Evolutionary conservation across 2,888 invertebrate genomes (phyloP).

Genomic region (Lissonota sp.): DNA sequence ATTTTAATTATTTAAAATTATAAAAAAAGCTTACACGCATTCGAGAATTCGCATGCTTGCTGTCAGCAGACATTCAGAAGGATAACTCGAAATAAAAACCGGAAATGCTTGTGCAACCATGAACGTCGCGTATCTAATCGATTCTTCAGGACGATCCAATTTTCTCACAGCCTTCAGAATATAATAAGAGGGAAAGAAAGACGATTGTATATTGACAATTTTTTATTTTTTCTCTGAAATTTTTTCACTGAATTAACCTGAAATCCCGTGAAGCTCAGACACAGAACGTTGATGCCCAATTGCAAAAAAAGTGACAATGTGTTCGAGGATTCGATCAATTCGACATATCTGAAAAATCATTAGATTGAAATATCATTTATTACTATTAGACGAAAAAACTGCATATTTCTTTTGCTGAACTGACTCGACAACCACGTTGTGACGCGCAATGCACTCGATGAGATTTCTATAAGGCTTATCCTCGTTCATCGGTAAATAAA

Average conservation of each 20-base stretch:
- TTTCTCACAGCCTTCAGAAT: constrained; percentile 62
- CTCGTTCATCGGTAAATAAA: constrained; percentile 52
- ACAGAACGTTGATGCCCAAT: constrained; percentile 71
- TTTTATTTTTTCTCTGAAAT: neutral
- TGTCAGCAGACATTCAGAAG: constrained; percentile 71
- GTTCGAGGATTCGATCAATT: constrained; percentile 68
- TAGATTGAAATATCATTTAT: neutral
- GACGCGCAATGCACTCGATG: constrained; percentile 67
- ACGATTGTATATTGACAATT: neutral
- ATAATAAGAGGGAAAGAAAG: neutral
- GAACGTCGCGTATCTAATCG: constrained; percentile 69
- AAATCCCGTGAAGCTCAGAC: constrained; percentile 73
- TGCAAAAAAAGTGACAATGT: constrained; percentile 71
- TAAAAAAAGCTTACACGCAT: constrained; percentile 66
- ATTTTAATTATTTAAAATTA: neutral
- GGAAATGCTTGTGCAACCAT: constrained; percentile 67
- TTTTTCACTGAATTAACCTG: constrained; percentile 70
- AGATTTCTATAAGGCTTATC: constrained; percentile 65
- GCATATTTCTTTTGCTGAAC: constrained; percentile 10
- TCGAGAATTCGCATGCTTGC: constrained; percentile 66
- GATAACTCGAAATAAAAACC: constrained; percentile 70
- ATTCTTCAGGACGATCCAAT: constrained; percentile 59
- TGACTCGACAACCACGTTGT: constrained; percentile 61
- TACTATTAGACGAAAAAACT: neutral
- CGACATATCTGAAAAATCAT: constrained; percentile 67